phyloP scores from a whole-genome alignment of 2,888 invertebrate species.

The Podotricha telesiphe region DNA sequence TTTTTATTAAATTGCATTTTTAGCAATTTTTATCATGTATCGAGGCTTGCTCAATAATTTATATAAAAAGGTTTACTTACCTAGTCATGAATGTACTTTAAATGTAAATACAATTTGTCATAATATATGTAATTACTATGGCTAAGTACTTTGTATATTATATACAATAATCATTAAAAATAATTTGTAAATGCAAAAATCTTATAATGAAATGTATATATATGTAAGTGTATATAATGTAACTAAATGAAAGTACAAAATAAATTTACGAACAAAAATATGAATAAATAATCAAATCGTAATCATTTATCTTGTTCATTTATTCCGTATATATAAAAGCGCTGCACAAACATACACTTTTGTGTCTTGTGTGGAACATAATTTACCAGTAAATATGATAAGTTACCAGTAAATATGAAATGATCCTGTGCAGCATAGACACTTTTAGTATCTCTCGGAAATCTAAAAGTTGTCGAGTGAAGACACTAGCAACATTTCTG shows the following conservation, averaged over 20 bases:
- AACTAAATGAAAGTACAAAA: conserved; percentile 6
- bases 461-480: no score
- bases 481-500: no score
- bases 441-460: no score
- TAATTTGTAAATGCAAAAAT: not conserved
- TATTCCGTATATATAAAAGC: not conserved
- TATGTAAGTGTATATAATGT: not conserved
- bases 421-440: no score
- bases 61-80: not conserved
- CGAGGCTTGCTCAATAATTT: not conserved
- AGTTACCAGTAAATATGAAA: no score
- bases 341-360: no score
- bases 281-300: not conserved
- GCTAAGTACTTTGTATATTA: no score
- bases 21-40: no score
- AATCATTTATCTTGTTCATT: not conserved
- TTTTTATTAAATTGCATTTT: no score
- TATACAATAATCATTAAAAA: not conserved
- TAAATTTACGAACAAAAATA: no score
- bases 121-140: not conserved
- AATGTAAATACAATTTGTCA: not conserved
- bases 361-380: no score
- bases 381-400: no score
- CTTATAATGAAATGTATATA: not conserved
- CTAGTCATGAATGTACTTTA: conserved; percentile 8